These are phyloP conservation scores for Magallana gigas DNA, from an alignment of 1,140 invertebrate genomes.

Conservation along the genomic window DNA sequence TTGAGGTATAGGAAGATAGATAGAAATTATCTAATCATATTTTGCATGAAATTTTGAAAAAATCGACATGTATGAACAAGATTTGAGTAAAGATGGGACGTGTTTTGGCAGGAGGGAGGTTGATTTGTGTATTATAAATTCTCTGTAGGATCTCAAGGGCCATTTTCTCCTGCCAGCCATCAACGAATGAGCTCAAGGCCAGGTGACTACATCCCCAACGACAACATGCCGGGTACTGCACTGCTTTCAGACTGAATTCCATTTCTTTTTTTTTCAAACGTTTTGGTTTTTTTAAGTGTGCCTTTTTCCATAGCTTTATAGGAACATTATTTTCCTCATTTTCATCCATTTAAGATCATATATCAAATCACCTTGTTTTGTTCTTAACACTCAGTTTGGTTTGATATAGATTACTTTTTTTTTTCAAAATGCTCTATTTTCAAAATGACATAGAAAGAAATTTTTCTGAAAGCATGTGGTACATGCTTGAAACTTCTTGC, in stretches of 20 bases:
- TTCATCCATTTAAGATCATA: conserved; percentile 30
- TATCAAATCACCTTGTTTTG: conserved; percentile 13
- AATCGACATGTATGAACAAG: too few relatives aligned
- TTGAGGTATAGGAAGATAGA: too few relatives aligned
- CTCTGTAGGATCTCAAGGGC: conserved; percentile 79
- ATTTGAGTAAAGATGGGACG: too few relatives aligned
- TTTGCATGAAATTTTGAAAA: too few relatives aligned
- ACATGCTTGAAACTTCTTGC: conserved; percentile 29
- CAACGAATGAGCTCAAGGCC: conserved; percentile 74
- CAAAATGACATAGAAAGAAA: background rate
- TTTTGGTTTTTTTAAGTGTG: conserved; percentile 37
- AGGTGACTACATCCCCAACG: conserved; percentile 69
- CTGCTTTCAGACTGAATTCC: conserved; percentile 52
- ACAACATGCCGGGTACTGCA: conserved; percentile 55
- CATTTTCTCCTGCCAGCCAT: conserved; percentile 81
- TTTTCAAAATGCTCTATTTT: background rate
- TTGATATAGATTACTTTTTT: background rate
- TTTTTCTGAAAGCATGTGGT: conserved; percentile 24
- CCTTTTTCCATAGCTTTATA: conserved; percentile 1
- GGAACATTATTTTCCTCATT: conserved; percentile 18
- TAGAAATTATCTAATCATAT: too few relatives aligned
- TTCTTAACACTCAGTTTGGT: conserved; percentile 7
- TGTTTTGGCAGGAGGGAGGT: background rate
- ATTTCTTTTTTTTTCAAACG: background rate
- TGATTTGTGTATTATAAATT: conserved; percentile 18